Base-by-base conservation (phyloP, 2,113 vertebrate species). In the Ammodytes dubius region DNA sequence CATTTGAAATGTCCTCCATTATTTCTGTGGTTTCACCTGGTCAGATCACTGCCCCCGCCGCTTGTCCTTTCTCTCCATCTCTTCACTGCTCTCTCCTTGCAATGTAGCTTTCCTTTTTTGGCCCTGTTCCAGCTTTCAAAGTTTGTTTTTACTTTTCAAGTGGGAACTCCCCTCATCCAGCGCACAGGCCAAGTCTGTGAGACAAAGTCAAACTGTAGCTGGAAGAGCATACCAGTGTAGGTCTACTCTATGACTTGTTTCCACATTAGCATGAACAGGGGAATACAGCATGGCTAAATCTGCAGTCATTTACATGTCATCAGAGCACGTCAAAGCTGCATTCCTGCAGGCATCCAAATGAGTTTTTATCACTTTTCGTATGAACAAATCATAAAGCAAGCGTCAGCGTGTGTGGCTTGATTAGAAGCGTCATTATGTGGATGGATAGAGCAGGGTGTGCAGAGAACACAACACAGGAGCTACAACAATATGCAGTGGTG, bases 101-200 rank as follows among this genome's bases (percentile, higher is more conserved):
- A 58, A 84, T 72, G 77, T 90, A 81, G 42, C 75, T 85, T 57
- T 80, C 12, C 61, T 69, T 58, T 75, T 59, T 82, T 81, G 77
- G 70, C 42, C 57, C 56, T 47, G 57, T n/a, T 87, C 61, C 81
- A 90, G 78, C 49, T 78, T 43, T 54, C 1, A 54, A 58, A 79
- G 60, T 85, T 83, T 84, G 84, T 90, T 92, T 90, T 86, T 63
- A 67, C 40, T 75, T 82, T 82, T 79, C 46, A 79, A 81, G 78
- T 59, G 75, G 82, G 82, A 86, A 83, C 79, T 86, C 78, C 84
- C 67, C 50, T 77, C 52, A 52, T 59, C 53, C 70, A 53, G 70
- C 50, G 61, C 39, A n/a, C 73, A 2, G 52, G 49, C 54, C 45
- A 40, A 39, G 61, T 49, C 58, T 83, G 83, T 14, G 47, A 63